Conservation (phyloP, 2,888 invertebrate species). For the Dinocampus coccinellae region DNA sequence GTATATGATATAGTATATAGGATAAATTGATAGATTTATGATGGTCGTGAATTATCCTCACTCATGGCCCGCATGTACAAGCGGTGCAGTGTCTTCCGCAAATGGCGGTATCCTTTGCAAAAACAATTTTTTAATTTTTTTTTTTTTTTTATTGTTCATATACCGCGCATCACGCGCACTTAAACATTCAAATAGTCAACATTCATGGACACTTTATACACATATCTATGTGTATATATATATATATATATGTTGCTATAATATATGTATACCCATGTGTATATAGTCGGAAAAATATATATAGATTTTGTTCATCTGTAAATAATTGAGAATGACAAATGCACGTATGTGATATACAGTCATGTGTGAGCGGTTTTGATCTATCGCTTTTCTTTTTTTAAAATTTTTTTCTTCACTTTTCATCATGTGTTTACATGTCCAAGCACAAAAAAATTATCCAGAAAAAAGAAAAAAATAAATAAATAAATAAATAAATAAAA, state of each 20-base stretch:
- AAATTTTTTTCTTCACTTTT: too few relatives aligned
- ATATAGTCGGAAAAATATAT: not conserved
- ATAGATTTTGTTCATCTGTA: constrained; percentile 43
- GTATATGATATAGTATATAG: not conserved
- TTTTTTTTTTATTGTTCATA: not conserved
- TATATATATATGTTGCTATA: too few relatives aligned
- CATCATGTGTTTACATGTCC: too few relatives aligned
- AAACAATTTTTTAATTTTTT: constrained; percentile 31
- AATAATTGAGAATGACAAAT: constrained; percentile 60
- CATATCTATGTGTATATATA: constrained; percentile 16
- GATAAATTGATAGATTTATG: constrained; percentile 34
- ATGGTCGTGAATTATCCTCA: constrained; percentile 30
- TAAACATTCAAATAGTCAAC: not conserved
- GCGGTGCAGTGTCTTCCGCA: constrained; percentile 28
- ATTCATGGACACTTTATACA: not conserved
- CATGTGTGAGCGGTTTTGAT: not conserved
- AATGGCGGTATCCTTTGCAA: constrained; percentile 29
- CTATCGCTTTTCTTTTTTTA: not conserved
- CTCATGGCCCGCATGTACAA: constrained; percentile 8
- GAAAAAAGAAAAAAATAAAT: too few relatives aligned
- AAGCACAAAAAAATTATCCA: too few relatives aligned
- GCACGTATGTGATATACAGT: constrained; percentile 39
- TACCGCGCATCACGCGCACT: not conserved
- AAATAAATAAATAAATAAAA: too few relatives aligned
- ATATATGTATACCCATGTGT: constrained; percentile 20